Base-by-base conservation (phyloP, 2,797 vertebrate species). In the Megalops cyprinoides region DNA sequence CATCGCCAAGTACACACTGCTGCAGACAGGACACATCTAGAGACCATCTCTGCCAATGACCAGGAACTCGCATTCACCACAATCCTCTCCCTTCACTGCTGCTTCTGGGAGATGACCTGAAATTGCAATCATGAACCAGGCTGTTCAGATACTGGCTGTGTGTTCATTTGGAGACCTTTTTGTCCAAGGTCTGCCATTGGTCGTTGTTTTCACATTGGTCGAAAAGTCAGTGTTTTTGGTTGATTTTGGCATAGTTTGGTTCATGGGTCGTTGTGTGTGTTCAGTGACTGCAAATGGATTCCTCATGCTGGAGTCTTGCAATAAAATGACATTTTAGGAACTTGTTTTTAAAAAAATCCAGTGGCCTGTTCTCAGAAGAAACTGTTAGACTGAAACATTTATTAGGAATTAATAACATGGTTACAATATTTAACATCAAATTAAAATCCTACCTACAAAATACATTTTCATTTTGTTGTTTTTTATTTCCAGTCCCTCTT, bases 11-110 rank as follows among this genome's bases (percentile, higher is more conserved):
- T 94, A 97, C 74, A 95, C 96, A 14, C 91, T 99, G 79, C 85
- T 97, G 67, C 97, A 99, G 92, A 95, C 94, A 0, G 97, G 97
- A 83, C 95, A 96, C 85, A 85, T 94, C 69, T 95, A 88, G 67
- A 87, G 85, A 65, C 82, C 0, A 18, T 49, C 51, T 12, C 46
- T 55, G 25, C n/a, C 18, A 10, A 10, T 53, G 8, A 2, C n/a
- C 4, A 8, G 37, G 34, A 23, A 37, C 31, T 39, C 3, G 5
- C 65, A 12, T 10, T 31, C 14, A 23, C 34, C 20, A n/a, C 1
- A 14, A 20, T 28, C 1, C 58, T 62, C 25, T n/a, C 10, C 18
- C 34, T 69, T 39, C 65, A 42, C 65, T 6, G 4, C 15, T 42
- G 5, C 31, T 42, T 23, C 37, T n/a, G n/a, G 20, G 34, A 67